Percentiles rank a stretch among this genome's conserved stretches.
phyloP scores from a whole-genome alignment of 2,888 invertebrate species.

The Spodoptera exigua region DNA sequence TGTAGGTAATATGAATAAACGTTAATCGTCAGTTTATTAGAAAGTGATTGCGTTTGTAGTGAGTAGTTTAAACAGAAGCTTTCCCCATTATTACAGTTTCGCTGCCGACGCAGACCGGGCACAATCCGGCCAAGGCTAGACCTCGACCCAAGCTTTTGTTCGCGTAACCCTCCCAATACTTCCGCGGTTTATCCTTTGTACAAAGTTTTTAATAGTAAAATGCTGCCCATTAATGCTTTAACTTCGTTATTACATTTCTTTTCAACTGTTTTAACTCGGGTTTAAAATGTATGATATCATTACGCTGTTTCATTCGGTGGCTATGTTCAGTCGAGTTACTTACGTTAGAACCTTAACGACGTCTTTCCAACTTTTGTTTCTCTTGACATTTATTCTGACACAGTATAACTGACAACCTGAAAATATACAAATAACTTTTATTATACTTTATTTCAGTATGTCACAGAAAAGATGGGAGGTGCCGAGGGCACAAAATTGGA shows the following conservation, averaged over 20 bases:
- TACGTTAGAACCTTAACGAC: background rate
- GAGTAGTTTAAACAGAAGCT: slow-evolving; percentile 62
- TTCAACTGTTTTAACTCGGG: slow-evolving; percentile 15
- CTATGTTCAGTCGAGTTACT: background rate
- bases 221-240: slow-evolving; percentile 32
- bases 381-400: slow-evolving; percentile 1
- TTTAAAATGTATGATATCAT: slow-evolving; percentile 10
- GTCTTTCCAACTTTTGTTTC: no score
- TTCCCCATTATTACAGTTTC: slow-evolving; percentile 70
- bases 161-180: slow-evolving; percentile 70
- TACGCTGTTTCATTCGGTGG: background rate
- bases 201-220: slow-evolving; percentile 61
- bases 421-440: slow-evolving; percentile 22
- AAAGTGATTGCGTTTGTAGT: slow-evolving; percentile 51
- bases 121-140: slow-evolving; percentile 81
- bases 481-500: slow-evolving; percentile 99
- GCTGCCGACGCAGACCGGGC: slow-evolving; percentile 64
- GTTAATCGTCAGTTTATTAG: slow-evolving; percentile 4
- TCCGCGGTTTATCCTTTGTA: slow-evolving; percentile 72
- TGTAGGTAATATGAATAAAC: background rate
- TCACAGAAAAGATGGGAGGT: slow-evolving; percentile 99
- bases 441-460: slow-evolving; percentile 93
- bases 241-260: slow-evolving; percentile 33
- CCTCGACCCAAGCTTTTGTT: slow-evolving; percentile 82
- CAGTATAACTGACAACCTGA: background rate